phyloP scores from a whole-genome alignment of 1,140 invertebrate genomes.

The Calliopsis andreniformis region DNA sequence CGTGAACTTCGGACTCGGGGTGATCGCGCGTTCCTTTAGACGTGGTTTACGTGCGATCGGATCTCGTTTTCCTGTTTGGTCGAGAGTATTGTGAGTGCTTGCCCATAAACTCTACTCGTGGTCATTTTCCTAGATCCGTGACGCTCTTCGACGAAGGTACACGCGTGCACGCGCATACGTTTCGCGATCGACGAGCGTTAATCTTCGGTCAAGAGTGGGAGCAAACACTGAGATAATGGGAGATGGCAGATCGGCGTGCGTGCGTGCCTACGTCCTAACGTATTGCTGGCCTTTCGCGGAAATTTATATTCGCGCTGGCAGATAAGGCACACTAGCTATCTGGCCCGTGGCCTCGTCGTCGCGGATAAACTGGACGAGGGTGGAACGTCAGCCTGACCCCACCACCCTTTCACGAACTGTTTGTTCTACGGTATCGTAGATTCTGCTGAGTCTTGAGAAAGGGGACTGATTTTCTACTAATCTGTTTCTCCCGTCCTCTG shows the following conservation, averaged over 20 bases:
- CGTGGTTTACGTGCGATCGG: slow-evolving; percentile 22
- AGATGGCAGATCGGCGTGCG: slow-evolving; percentile 59
- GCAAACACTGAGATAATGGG: slow-evolving; percentile 66
- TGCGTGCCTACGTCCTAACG: slow-evolving; percentile 45
- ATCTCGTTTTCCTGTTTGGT: slow-evolving; percentile 16
- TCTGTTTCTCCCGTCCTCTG: slow-evolving; percentile 19
- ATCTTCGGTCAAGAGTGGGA: slow-evolving; percentile 60
- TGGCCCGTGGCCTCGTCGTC: slow-evolving; percentile 45
- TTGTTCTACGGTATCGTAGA: slow-evolving; percentile 61
- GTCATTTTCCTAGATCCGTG: background rate
- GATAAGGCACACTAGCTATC: slow-evolving; percentile 68
- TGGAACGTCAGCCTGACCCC: slow-evolving; percentile 11
- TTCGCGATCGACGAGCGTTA: slow-evolving; percentile 50
- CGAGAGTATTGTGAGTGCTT: background rate
- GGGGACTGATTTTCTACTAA: slow-evolving; percentile 63
- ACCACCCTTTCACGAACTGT: slow-evolving; percentile 47
- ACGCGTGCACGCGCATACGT: slow-evolving; percentile 6
- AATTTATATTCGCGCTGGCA: slow-evolving; percentile 67
- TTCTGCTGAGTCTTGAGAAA: slow-evolving; percentile 62
- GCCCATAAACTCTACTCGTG: background rate
- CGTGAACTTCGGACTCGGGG: slow-evolving; percentile 31
- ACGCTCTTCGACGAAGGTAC: background rate
- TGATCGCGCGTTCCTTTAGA: slow-evolving; percentile 31
- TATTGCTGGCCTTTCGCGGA: slow-evolving; percentile 57
- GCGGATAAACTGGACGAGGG: slow-evolving; percentile 50